phyloP scores from a whole-genome alignment of 1,140 invertebrate genomes.

The Drosophila subobscura region DNA sequence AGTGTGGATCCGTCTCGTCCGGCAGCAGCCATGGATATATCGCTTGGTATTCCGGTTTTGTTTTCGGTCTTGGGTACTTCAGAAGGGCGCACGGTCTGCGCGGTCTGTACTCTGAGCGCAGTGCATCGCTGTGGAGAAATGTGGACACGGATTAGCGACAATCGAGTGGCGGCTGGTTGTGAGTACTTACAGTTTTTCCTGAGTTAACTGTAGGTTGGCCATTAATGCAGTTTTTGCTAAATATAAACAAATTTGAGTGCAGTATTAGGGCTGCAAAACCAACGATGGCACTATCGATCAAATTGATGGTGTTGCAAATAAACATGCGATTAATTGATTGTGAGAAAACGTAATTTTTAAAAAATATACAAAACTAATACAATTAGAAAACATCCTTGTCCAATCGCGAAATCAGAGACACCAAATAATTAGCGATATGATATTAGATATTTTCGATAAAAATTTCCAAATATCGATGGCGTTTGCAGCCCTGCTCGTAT shows the following conservation, averaged over 20 bases:
- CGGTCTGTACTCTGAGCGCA: constrained; percentile 70
- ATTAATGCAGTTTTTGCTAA: constrained; percentile 50
- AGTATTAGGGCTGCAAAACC: constrained; percentile 17
- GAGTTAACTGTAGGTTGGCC: constrained; percentile 67
- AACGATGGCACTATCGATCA: not conserved
- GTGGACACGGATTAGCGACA: not conserved
- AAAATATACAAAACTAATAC: too few relatives aligned
- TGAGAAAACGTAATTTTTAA: too few relatives aligned
- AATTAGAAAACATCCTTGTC: too few relatives aligned
- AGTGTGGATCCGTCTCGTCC: constrained; percentile 73
- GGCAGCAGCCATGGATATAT: constrained; percentile 70
- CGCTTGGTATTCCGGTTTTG: constrained; percentile 69
- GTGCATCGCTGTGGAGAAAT: constrained; percentile 43
- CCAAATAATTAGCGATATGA: too few relatives aligned
- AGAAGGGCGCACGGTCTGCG: constrained; percentile 63
- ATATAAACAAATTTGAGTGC: constrained; percentile 65
- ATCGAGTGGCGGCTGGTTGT: not conserved
- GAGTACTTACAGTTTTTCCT: constrained; percentile 74
- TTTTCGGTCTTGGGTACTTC: constrained; percentile 70
- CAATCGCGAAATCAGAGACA: too few relatives aligned
- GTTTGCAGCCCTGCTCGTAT: too few relatives aligned
- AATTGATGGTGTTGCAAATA: too few relatives aligned
- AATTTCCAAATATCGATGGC: too few relatives aligned
- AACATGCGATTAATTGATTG: too few relatives aligned
- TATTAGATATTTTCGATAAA: too few relatives aligned